Evolutionary conservation across 1,140 invertebrate genomes (phyloP), one percentile per base, ranked within the genome.

Genomic region (Hylaeus volcanicus): DNA sequence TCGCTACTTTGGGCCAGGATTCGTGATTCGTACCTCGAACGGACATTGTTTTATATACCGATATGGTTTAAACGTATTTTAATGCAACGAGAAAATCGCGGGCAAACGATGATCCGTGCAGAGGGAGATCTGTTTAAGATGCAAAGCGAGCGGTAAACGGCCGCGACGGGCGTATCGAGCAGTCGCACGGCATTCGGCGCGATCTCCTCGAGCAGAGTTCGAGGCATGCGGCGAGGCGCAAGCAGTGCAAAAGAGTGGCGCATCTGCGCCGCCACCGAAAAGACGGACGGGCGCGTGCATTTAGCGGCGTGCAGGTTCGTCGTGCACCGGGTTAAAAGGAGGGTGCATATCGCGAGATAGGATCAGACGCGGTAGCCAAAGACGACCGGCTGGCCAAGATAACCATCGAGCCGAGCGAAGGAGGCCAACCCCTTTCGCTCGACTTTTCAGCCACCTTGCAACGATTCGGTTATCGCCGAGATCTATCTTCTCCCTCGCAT

Each of bases 351-450:
- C 81, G 71, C 14, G 60, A 79, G 85, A 86, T 87, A 86, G 68
- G 78, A 86, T 86, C 86, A 65, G 58, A 53, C 65, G 76, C 84
- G 65, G 85, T 83, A 86, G 84, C 84, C 84, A 68, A 39, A 73
- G 53, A 66, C 81, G 85, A 87, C 86, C 85, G 85, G 85, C 82
- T 88, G 86, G 77, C 64, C 70, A 74, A 87, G 86, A 87, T 87
- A 87, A 68, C 41, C 11, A 87, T 87, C 86, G 74, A 39, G 41
- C 74, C 65, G 43, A 53, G 26, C 76, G 61, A 65, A 74, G 53
- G 66, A 63, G 66, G 75, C 74, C 86, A 87, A 87, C 82, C 86
- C 85, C 86, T 84, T 86, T 82, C 64, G 74, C 58, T 58, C 51
- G 79, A 64, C 84, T 81, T 81, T 75, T 73, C 76, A 83, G 65